A percentile compares a stretch with the other conserved stretches of the same genome.
phyloP scores from a whole-genome alignment of 1,140 invertebrate species.

The Camponotus floridanus region DNA sequence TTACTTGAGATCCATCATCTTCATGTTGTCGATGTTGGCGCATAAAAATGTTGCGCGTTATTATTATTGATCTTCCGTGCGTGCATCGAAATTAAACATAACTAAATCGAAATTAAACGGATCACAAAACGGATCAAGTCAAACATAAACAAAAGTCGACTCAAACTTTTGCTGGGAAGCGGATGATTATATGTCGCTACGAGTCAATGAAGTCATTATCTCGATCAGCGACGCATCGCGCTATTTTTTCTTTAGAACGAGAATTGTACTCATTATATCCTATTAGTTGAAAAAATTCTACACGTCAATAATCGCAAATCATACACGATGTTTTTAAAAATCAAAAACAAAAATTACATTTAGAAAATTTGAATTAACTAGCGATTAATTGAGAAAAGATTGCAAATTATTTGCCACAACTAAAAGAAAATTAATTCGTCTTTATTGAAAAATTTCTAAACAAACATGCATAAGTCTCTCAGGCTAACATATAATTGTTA shows the following conservation, averaged over 20 bases:
- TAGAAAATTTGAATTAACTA: neutral
- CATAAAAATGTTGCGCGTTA: neutral
- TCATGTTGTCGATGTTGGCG: neutral
- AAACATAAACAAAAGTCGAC: constrained; percentile 19
- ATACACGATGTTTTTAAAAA: too few species aligned
- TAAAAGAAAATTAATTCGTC: neutral
- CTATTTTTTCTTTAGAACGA: neutral
- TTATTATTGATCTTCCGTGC: neutral
- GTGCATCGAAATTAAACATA: neutral
- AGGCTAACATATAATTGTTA: neutral
- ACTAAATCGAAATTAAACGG: neutral
- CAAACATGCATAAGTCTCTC: neutral
- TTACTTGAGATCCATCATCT: neutral
- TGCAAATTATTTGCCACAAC: neutral
- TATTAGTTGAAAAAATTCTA: too few species aligned
- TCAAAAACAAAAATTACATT: neutral
- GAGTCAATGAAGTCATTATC: constrained; percentile 32
- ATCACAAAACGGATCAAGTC: neutral
- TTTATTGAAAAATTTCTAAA: neutral
- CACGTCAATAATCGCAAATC: too few species aligned
- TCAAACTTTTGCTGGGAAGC: constrained; percentile 1
- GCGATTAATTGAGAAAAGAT: neutral
- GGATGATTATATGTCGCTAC: neutral
- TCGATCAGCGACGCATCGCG: constrained; percentile 46
- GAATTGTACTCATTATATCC: too few species aligned